Base-by-base conservation (phyloP, 2,888 invertebrate species). In the Andrena marginata region DNA sequence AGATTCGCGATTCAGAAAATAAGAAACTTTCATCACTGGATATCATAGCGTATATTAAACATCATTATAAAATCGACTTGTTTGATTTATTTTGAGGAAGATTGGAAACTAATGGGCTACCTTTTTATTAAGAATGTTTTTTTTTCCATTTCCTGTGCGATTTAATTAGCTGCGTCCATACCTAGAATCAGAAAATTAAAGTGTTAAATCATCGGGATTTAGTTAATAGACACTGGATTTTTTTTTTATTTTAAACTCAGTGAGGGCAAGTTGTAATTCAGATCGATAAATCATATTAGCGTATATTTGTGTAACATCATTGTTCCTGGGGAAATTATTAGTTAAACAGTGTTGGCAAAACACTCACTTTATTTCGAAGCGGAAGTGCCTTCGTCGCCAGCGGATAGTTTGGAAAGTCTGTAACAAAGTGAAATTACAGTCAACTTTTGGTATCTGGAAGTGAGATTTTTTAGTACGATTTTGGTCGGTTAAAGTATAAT, bases 221-320 rank as follows among this genome's bases (percentile, higher is more conserved):
- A n/a, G 29, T 16, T 64, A 33, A 2, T 5, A 2, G 0, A 13
- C 13, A 20, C 1, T 63, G 69, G 49, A 10, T 60, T 49, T 42
- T 42, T 5, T 31, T 33, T 29, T n/a, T 2, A 6, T 42, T 20
- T 68, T 6, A 49, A 51, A 73, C 54, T 93, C 93, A 93, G 93
- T 89, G 93, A 93, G 93, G 93, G 93, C 93, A 93, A 93, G 92
- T 63, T 10, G 48, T 87, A 78, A 88, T 92, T 42, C 92, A 91
- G 82, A 72, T 70, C 84, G 29, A 29, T 76, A 73, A 84, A 78
- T 93, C 92, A 90, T 91, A 87, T 87, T 93, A 93, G 92, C 92
- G 92, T 93, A 93, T 92, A 91, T 23, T 35, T n/a, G n/a, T 13
- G 3, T 80, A 81, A 84, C 85, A 84, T 84, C 85, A 71, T 60